Percentiles rank a stretch among this genome's conserved stretches.
Conservation (phyloP, 2,888 invertebrate genomes). For the Tipula unca region DNA sequence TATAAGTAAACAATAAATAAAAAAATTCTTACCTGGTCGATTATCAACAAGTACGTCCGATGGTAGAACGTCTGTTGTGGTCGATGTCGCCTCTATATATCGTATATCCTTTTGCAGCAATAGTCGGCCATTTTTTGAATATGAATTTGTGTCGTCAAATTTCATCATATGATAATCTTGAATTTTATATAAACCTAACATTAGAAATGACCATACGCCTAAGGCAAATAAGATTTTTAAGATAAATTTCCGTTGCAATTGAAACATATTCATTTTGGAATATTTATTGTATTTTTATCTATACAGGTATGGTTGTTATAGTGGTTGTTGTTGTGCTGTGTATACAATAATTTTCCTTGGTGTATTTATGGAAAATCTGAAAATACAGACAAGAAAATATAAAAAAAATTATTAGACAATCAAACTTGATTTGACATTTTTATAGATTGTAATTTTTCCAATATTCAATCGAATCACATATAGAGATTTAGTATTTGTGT, state of each 20-base stretch:
- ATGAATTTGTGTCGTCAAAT: constrained; percentile 37
- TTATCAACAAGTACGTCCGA: constrained; percentile 42
- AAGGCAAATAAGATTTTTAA: constrained; percentile 40
- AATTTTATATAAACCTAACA: constrained; percentile 41
- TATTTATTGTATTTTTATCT: background rate
- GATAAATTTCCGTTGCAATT: constrained; percentile 34
- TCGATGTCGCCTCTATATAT: constrained; percentile 38
- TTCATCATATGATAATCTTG: constrained; percentile 38
- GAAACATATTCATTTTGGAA: constrained; percentile 34
- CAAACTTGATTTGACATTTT: background rate
- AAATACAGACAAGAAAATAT: background rate
- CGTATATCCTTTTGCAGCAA: constrained; percentile 39
- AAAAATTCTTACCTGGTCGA: constrained; percentile 36
- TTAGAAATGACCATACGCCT: constrained; percentile 42
- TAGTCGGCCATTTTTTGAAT: constrained; percentile 37
- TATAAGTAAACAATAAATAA: background rate
- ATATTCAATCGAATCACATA: background rate
- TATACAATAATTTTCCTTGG: background rate
- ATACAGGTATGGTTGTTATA: background rate
- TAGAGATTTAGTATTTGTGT: background rate
- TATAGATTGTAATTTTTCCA: background rate
- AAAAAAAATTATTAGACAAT: background rate
- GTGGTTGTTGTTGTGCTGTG: background rate
- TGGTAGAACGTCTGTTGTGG: constrained; percentile 41
- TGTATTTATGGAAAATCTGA: background rate